Conservation (phyloP, 2,797 vertebrate species). For the Heliangelus exortis region DNA sequence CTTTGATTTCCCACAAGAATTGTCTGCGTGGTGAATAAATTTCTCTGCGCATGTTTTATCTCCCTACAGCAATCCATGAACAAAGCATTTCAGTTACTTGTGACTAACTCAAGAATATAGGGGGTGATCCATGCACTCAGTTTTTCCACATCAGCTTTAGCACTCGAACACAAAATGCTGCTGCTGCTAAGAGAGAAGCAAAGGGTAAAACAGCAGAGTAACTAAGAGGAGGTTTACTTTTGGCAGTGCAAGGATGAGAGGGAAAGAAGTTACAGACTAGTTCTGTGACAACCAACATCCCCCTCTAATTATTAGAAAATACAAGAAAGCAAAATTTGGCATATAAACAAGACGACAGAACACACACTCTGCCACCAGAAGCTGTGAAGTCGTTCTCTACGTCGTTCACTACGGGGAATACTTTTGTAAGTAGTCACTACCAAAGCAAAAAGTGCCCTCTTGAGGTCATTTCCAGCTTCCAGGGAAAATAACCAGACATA, state of each 20-base stretch:
- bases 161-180: neutral
- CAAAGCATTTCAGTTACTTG: neutral
- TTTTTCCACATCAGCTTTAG: neutral
- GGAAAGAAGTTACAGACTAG: neutral
- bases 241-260: neutral
- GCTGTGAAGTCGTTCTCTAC: neutral
- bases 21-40: neutral
- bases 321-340: neutral
- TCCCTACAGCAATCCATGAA: neutral
- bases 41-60: neutral
- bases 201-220: neutral
- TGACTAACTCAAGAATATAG: neutral
- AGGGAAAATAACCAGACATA: neutral
- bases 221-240: neutral
- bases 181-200: neutral
- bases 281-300: neutral
- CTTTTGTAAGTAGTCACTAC: neutral
- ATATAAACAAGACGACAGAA: neutral
- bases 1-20: neutral
- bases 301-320: neutral
- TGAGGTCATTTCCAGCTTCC: neutral
- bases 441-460: slow-evolving; percentile 39
- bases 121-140: neutral
- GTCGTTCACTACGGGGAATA: neutral
- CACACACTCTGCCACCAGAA: neutral